Evolutionary conservation across 2,113 vertebrate species (phyloP).

Genomic region (Rhinogobius similis): DNA sequence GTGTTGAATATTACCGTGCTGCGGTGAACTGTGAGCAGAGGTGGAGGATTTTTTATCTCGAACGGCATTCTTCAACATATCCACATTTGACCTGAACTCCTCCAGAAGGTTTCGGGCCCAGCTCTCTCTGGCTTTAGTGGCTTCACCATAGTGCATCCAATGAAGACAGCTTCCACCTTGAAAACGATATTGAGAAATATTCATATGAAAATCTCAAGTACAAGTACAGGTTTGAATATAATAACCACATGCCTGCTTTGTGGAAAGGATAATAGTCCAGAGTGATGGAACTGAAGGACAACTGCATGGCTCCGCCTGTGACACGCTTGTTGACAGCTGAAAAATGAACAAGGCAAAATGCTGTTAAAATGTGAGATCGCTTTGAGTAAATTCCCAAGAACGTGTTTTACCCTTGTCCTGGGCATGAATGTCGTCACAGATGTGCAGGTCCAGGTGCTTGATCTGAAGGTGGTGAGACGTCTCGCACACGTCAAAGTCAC

Average conservation of each 20-base stretch:
- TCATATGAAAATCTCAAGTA: not conserved
- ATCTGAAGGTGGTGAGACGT: constrained; percentile 96
- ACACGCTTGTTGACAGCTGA: constrained; percentile 86
- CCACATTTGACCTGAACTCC: constrained; percentile 90
- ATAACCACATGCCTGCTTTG: constrained; percentile 84
- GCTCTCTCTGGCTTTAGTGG: constrained; percentile 88
- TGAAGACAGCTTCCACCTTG: constrained; percentile 90
- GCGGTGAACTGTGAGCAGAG: constrained; percentile 82
- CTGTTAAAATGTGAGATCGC: not conserved
- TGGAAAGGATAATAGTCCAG: constrained; percentile 98
- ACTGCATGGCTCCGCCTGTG: constrained; percentile 95
- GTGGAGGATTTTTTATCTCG: constrained; percentile 82
- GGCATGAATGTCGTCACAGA: constrained; percentile 94
- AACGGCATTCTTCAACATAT: constrained; percentile 89
- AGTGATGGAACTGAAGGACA: constrained; percentile 92
- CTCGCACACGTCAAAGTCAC: constrained; percentile 90
- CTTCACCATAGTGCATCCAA: constrained; percentile 97
- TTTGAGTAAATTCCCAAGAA: not conserved
- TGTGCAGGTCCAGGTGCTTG: constrained; percentile 95
- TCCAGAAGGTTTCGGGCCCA: constrained; percentile 89
- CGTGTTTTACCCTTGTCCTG: constrained; percentile 88
- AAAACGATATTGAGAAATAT: constrained; percentile 11
- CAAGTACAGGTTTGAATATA: not conserved
- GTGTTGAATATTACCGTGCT: constrained; percentile 55
- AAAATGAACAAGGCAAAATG: not conserved